Evolutionary conservation across 2,113 vertebrate species (phyloP).

Genomic region (Loxodonta africana): DNA sequence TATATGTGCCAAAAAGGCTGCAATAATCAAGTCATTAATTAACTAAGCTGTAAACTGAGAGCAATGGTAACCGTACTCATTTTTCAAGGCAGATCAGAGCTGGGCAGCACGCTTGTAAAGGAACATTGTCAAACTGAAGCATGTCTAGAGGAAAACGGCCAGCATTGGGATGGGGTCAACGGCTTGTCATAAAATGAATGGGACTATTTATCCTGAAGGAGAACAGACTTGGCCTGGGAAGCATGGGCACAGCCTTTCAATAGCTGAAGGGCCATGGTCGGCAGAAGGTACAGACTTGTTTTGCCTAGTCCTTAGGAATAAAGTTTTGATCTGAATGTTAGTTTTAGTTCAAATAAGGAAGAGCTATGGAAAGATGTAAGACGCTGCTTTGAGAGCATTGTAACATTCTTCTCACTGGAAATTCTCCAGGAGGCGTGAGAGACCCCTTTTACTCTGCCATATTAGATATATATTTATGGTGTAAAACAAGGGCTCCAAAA

Average conservation of each 20-base stretch:
- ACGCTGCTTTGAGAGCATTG: not conserved
- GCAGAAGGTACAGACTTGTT: not conserved
- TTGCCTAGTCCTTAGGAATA: not conserved
- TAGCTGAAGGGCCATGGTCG: not conserved
- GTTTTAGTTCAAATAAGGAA: slow-evolving; percentile 6
- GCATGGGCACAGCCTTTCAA: not conserved
- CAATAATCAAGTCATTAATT: not conserved
- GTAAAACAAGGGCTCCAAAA: not conserved
- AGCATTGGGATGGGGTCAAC: not conserved
- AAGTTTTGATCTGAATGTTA: not conserved
- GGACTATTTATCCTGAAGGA: not conserved
- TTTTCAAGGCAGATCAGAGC: not conserved
- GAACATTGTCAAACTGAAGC: not conserved
- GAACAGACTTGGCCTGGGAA: not conserved
- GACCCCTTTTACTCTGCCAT: accelerated
- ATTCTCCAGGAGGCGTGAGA: not conserved
- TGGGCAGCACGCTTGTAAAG: not conserved
- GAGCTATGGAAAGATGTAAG: not conserved
- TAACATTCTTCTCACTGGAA: not conserved
- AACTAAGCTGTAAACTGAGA: not conserved
- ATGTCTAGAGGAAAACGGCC: not conserved
- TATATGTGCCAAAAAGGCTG: not conserved
- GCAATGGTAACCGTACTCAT: not conserved
- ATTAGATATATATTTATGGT: not conserved
- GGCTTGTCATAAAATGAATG: not conserved